phyloP scores from a whole-genome alignment of 2,888 invertebrate genomes.

The Dusona sp. region DNA sequence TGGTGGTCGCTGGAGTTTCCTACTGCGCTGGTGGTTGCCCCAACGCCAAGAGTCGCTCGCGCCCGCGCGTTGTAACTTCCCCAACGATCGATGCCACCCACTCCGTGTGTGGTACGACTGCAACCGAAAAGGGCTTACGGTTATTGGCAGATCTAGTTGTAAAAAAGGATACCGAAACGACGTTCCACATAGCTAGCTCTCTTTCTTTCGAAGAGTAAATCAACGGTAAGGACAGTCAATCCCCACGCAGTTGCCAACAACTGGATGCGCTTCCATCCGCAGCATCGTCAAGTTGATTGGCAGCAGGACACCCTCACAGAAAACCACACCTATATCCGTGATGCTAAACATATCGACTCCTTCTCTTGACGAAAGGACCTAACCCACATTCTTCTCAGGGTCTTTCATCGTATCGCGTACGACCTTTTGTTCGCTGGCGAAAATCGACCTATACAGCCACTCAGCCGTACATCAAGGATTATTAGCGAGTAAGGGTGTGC shows the following conservation, averaged over 20 bases:
- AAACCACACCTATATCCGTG: conserved; percentile 45
- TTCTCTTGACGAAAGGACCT: conserved; percentile 18
- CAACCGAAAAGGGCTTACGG: background rate
- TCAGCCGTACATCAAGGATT: background rate
- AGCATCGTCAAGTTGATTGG: conserved; percentile 16
- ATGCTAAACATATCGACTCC: conserved; percentile 26
- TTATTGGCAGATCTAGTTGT: background rate
- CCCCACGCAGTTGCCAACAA: background rate
- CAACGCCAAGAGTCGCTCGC: conserved; percentile 36
- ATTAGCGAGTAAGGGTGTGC: conserved; percentile 38
- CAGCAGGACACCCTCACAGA: conserved; percentile 33
- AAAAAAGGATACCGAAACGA: conserved; percentile 8
- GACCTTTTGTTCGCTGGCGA: background rate
- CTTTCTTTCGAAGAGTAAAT: background rate
- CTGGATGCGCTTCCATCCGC: background rate
- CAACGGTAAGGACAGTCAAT: conserved; percentile 7
- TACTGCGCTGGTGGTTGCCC: conserved; percentile 45
- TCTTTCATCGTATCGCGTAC: background rate
- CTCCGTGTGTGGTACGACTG: conserved; percentile 24
- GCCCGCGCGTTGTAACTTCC: conserved; percentile 36
- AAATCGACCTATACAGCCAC: background rate
- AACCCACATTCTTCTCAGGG: background rate
- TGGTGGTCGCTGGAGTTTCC: conserved; percentile 4
- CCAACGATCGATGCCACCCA: conserved; percentile 50
- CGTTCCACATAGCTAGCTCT: conserved; percentile 1